A percentile compares a stretch with the other conserved stretches of the same genome.
These are phyloP conservation scores for Ciona savignyi DNA, from an alignment of 23 tunicate species.

Conservation along the genomic window DNA sequence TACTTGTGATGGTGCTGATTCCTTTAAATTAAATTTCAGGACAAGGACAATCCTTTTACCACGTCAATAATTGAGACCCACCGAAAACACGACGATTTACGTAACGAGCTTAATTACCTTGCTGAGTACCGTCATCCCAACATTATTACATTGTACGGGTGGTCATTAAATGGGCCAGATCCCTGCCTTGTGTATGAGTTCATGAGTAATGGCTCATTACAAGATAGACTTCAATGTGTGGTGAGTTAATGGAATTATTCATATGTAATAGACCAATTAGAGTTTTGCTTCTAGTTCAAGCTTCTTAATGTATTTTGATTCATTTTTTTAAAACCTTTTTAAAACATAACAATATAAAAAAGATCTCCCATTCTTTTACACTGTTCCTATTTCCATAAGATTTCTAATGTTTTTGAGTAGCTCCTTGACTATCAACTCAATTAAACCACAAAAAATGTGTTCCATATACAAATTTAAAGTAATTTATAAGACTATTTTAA, in stretches of 20 bases:
- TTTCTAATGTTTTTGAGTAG: too few relatives aligned
- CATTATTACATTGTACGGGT: conserved; percentile 82
- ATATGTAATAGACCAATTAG: too few relatives aligned
- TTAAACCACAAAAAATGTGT: too few relatives aligned
- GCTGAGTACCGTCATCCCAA: conserved; percentile 95
- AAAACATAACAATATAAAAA: too few relatives aligned
- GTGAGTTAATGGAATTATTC: conserved; percentile 18
- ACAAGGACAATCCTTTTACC: conserved; percentile 57
- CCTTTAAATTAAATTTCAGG: conserved; percentile 31
- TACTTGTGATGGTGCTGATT: neutral
- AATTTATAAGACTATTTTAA: too few relatives aligned
- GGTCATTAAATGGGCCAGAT: conserved; percentile 91
- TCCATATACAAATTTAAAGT: too few relatives aligned
- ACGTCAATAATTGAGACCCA: conserved; percentile 66
- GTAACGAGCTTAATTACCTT: conserved; percentile 76
- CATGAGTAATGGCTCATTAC: conserved; percentile 91
- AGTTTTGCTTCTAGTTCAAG: too few relatives aligned
- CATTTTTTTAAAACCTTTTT: too few relatives aligned
- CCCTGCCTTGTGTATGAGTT: conserved; percentile 84
- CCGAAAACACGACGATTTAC: conserved; percentile 65
- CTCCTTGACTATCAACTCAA: too few relatives aligned
- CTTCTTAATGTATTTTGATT: too few relatives aligned
- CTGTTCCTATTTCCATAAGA: too few relatives aligned
- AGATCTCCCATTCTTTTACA: too few relatives aligned
- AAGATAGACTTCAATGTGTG: conserved; percentile 78